These are phyloP conservation scores for Leptinotarsa texana DNA, from an alignment of 1,140 invertebrate genomes.

Conservation along the genomic window DNA sequence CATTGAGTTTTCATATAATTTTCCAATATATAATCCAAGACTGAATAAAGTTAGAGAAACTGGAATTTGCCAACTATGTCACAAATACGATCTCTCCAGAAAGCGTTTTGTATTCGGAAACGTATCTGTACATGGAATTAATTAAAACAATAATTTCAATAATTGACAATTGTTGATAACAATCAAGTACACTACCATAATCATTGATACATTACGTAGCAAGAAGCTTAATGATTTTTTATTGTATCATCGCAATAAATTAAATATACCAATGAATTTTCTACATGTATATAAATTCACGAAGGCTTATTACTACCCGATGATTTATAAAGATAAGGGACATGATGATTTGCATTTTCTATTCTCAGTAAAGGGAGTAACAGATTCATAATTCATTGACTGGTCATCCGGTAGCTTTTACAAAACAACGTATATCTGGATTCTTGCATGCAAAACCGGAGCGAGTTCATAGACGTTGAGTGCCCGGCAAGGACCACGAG, in stretches of 20 bases:
- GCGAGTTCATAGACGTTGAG: slow-evolving; percentile 2
- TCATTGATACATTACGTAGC: too few species aligned
- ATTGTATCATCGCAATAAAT: slow-evolving; percentile 25
- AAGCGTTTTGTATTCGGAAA: too few species aligned
- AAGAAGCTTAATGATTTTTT: too few species aligned
- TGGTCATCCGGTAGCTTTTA: slow-evolving; percentile 41
- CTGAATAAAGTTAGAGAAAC: too few species aligned
- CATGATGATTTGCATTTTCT: slow-evolving; percentile 45
- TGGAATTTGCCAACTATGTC: too few species aligned
- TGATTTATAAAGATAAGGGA: slow-evolving; percentile 26
- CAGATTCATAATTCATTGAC: slow-evolving; percentile 41
- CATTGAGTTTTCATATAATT: too few species aligned
- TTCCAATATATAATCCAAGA: too few species aligned
- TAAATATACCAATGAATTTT: slow-evolving; percentile 6
- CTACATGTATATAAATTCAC: slow-evolving; percentile 34
- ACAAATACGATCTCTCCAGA: too few species aligned
- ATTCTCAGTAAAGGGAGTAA: slow-evolving; percentile 41
- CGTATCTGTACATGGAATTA: too few species aligned
- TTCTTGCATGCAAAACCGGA: slow-evolving; percentile 36
- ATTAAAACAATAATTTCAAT: too few species aligned
- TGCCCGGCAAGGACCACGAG: not conserved
- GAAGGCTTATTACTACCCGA: slow-evolving; percentile 15
- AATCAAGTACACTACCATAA: too few species aligned
- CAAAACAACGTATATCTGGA: slow-evolving; percentile 32
- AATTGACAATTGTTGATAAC: too few species aligned